phyloP scores from a whole-genome alignment of 2,797 vertebrate genomes.

The Sebastes goodei region DNA sequence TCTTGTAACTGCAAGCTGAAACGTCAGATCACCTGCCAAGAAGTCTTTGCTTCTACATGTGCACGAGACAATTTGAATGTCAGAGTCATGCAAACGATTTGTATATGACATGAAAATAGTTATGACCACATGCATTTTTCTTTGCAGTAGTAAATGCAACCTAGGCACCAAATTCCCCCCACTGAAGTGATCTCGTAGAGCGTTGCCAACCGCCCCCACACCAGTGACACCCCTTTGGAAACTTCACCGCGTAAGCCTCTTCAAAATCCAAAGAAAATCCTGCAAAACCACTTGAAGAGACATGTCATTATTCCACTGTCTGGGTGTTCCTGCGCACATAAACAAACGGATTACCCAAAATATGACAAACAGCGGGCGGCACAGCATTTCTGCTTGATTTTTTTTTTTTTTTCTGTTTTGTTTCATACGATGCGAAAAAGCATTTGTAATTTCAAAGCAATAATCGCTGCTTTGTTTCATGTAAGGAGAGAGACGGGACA shows the following conservation, averaged over 20 bases:
- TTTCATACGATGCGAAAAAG: constrained; percentile 3
- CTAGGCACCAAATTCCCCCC: background rate
- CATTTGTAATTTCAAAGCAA: constrained; percentile 49
- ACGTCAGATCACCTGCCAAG: background rate
- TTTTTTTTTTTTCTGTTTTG: background rate
- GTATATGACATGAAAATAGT: background rate
- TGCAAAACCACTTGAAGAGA: constrained; percentile 57
- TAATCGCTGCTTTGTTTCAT: constrained; percentile 43
- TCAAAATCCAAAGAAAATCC: constrained; percentile 55
- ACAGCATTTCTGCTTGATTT: constrained; percentile 12
- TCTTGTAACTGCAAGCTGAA: background rate
- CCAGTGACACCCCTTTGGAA: constrained; percentile 16
- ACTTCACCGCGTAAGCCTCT: constrained; percentile 49
- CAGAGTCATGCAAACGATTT: constrained; percentile 16
- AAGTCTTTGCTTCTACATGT: background rate
- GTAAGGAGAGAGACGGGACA: constrained; percentile 12
- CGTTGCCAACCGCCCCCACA: background rate
- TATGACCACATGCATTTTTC: background rate
- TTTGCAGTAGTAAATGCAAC: background rate
- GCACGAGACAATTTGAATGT: constrained; percentile 3
- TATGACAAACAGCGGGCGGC: constrained; percentile 50
- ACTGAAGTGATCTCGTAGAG: constrained; percentile 1
- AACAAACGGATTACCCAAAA: constrained; percentile 68
- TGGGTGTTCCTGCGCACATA: constrained; percentile 61
- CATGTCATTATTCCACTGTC: constrained; percentile 60